Evolutionary conservation across 2,797 vertebrate genomes (phyloP), one percentile per base, ranked within the genome.

Genomic region (Menidia menidia): DNA sequence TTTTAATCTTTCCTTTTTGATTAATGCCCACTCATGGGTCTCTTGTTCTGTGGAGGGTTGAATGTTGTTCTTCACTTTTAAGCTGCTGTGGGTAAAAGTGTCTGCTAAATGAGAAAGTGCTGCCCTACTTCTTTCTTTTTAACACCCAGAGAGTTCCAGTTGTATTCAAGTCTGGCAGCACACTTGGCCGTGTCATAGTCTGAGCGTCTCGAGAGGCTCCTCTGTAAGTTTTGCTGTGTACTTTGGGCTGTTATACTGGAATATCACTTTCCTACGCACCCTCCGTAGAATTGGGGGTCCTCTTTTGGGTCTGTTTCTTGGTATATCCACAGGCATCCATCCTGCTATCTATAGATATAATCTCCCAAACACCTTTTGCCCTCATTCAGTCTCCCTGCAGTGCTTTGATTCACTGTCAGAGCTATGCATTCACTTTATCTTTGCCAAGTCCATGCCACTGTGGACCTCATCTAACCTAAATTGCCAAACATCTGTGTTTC

Each of bases 271-370:
- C 35, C 35, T 31, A 19, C 48, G 30, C 39, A 62, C 5, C 12
- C 31, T 64, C 15, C 13, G 41, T 15, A 43, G 16, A 54, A 39
- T 44, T 9, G 50, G 18, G 42, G 14, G 16, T 10, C 42, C n/a
- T 53, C 48, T 53, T 9, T 52, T 42, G 19, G 42, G 62, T 25
- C 25, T 43, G 62, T 25, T n/a, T 53, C 43, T 64, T 43, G 50
- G 39, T 53, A 13, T 43, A 54, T 54, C 62, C 39, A 41, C 48
- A 52, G 60, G 48, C 51, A 63, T 63, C 51, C 48, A 41, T 63
- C 33, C 42, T 30, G 35, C 19, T 63, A 52, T 63, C 60, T 30
- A 3, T 39, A 42, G 3, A 13, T 52, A 4, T 4, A 2, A 63
- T 52, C 60, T 63, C 8, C 48, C 25, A 13, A 63, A 63, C 60